Percentiles rank a stretch among this genome's conserved stretches.
Evolutionary conservation across 2,113 vertebrate species (phyloP).

Genomic region (Morone chrysops): DNA sequence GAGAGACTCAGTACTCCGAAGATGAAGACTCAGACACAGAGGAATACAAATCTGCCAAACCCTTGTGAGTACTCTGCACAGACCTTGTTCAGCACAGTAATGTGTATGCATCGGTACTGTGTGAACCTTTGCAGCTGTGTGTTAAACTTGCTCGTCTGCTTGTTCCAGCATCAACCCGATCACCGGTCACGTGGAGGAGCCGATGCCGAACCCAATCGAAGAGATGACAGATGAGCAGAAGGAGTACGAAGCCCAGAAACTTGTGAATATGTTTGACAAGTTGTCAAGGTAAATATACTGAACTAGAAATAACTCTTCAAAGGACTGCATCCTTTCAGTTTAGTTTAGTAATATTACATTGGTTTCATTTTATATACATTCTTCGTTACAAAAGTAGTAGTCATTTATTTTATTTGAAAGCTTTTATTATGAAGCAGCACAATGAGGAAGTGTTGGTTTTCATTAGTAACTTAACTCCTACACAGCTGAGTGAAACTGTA

Average conservation of each 20-base stretch:
- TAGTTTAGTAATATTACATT: no score
- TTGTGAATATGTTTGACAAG: constrained; percentile 97
- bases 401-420: no score
- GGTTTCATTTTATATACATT: no score
- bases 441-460: no score
- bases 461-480: no score
- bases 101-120: neutral
- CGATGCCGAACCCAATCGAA: constrained; percentile 94
- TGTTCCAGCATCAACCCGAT: constrained; percentile 94
- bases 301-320: neutral
- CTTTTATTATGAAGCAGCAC: no score
- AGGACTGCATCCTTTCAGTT: no score
- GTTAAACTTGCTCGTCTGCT: neutral
- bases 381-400: no score
- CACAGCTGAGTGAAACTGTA: no score
- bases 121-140: neutral
- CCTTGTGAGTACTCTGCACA: constrained; percentile 80
- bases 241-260: constrained; percentile 97
- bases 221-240: constrained; percentile 99
- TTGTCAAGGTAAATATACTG: constrained; percentile 89
- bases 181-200: constrained; percentile 96
- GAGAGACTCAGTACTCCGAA: constrained; percentile 96
- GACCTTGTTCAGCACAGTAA: neutral
- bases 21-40: constrained; percentile 98
- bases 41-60: constrained; percentile 96